These are phyloP conservation scores for Podargus strigoides DNA, from an alignment of 2,797 vertebrate genomes.

Conservation along the genomic window DNA sequence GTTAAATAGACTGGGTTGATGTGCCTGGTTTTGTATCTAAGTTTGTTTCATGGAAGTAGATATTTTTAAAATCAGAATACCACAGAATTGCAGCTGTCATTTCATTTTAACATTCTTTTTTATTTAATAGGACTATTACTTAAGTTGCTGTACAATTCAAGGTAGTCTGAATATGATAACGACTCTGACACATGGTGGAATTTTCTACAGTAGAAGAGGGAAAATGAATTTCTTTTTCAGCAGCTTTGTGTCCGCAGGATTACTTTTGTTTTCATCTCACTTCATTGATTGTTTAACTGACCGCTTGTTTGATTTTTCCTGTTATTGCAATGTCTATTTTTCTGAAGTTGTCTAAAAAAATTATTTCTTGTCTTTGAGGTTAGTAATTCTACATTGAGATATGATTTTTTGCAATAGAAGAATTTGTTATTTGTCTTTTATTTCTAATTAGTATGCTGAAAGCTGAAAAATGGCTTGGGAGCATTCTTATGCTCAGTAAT, in stretches of 20 bases:
- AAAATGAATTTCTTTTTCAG: background rate
- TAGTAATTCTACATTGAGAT: background rate
- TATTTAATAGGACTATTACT: background rate
- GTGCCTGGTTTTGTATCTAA: background rate
- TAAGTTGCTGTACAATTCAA: background rate
- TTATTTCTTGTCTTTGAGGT: background rate
- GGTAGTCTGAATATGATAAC: background rate
- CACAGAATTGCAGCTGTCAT: background rate
- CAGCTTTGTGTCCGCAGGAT: background rate
- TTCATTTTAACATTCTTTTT: background rate
- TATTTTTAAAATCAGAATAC: background rate
- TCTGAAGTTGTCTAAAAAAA: background rate
- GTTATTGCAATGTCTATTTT: background rate
- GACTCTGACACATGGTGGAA: background rate
- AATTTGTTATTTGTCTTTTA: background rate
- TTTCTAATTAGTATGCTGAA: background rate
- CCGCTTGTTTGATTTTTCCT: background rate
- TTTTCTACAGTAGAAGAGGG: background rate
- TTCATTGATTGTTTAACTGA: background rate
- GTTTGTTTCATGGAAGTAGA: background rate
- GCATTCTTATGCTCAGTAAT: background rate
- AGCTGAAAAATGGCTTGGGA: background rate
- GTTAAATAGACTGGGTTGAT: background rate
- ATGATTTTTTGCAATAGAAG: background rate
- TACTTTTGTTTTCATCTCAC: background rate